Evolutionary conservation across 1,140 invertebrate species (phyloP).

Genomic region (Amphibalanus amphitrite): DNA sequence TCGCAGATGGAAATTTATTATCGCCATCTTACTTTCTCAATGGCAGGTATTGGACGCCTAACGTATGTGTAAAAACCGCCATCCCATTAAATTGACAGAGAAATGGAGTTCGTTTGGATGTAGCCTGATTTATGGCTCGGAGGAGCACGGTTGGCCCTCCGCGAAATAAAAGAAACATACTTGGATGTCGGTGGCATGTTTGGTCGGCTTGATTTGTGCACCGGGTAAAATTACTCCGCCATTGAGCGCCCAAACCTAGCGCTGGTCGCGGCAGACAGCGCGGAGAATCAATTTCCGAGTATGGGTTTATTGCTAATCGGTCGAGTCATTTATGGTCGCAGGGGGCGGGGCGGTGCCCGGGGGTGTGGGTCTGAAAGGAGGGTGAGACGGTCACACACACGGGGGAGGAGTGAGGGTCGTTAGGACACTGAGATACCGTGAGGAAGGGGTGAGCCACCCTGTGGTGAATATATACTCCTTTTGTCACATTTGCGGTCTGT

Average conservation of each 20-base stretch:
- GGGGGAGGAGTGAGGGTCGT: too few relatives aligned
- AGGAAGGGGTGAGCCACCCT: too few relatives aligned
- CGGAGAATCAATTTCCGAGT: background rate
- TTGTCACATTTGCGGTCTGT: too few relatives aligned
- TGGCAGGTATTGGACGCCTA: background rate
- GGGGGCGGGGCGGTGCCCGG: too few relatives aligned
- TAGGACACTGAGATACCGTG: too few relatives aligned
- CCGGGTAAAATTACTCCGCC: background rate
- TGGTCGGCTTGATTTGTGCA: background rate
- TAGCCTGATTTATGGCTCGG: background rate
- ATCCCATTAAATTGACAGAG: conserved; percentile 1
- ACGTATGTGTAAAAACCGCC: background rate
- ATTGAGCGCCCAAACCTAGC: background rate
- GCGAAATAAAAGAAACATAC: background rate
- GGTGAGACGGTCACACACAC: too few relatives aligned
- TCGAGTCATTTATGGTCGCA: background rate
- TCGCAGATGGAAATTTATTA: conserved; percentile 2
- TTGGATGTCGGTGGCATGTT: background rate
- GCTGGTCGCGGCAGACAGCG: background rate
- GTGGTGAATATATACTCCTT: too few relatives aligned
- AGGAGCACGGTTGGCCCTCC: background rate
- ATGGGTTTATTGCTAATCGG: background rate
- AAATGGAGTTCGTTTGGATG: background rate
- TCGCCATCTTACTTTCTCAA: background rate
- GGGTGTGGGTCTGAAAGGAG: background rate